A percentile compares a stretch with the other conserved stretches of the same genome.
Evolutionary conservation across 2,113 vertebrate genomes (phyloP).

Genomic region (Psophia crepitans): DNA sequence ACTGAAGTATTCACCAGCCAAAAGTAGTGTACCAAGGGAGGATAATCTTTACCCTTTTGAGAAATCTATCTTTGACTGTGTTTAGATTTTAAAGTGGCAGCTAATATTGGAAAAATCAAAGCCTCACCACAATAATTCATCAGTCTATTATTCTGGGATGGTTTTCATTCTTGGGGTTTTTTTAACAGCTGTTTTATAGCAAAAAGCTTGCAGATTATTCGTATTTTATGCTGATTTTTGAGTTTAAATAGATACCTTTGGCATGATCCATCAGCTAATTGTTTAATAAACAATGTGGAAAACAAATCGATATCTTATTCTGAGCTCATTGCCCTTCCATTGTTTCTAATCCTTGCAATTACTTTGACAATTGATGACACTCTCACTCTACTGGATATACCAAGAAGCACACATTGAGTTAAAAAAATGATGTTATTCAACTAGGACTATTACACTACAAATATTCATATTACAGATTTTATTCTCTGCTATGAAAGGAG

Average conservation of each 20-base stretch:
- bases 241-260: neutral
- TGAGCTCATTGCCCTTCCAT: neutral
- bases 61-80: neutral
- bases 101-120: neutral
- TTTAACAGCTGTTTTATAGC: neutral
- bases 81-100: neutral
- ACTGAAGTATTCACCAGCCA: neutral
- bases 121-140: neutral
- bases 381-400: neutral
- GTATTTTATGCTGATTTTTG: neutral
- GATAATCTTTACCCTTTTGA: neutral
- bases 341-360: neutral
- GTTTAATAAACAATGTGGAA: neutral
- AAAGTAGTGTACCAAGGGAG: neutral
- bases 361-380: neutral
- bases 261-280: neutral
- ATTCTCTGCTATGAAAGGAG: neutral
- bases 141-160: neutral
- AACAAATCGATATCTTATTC: neutral
- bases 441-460: neutral
- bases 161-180: neutral
- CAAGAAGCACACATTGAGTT: neutral
- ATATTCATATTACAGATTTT: neutral
- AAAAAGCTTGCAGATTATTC: neutral
- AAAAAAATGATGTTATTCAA: neutral